These are phyloP conservation scores for Acanthurus lineatus DNA, from an alignment of 2,797 vertebrate species.

Conservation along the genomic window DNA sequence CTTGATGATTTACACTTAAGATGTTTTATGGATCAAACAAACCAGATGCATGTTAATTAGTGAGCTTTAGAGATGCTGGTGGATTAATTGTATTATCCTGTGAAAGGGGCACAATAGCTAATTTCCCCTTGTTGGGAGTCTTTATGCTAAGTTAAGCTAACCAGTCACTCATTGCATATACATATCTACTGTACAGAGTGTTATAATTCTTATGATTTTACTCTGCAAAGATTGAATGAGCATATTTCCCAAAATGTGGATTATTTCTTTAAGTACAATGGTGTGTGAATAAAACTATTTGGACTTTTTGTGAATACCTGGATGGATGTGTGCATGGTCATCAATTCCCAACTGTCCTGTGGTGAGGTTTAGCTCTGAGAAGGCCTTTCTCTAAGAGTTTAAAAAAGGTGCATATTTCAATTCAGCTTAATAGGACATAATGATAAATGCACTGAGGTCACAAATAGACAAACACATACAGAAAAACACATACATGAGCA, in stretches of 20 bases:
- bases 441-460: neutral
- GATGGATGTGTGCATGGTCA: constrained; percentile 92
- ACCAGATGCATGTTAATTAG: no score
- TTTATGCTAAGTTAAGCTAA: no score
- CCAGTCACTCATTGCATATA: neutral
- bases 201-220: neutral
- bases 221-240: neutral
- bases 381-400: constrained; percentile 89
- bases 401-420: neutral
- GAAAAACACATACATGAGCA: neutral
- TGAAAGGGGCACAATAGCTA: neutral
- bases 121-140: neutral
- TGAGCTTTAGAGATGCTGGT: neutral
- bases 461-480: constrained; percentile 2
- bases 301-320: constrained; percentile 83
- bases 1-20: no score
- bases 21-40: no score
- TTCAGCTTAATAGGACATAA: neutral
- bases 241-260: neutral
- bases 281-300: neutral
- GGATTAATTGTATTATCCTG: neutral
- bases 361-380: constrained; percentile 91
- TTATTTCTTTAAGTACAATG: neutral
- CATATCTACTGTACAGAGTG: neutral
- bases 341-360: constrained; percentile 94